These are phyloP conservation scores for Microcaecilia unicolor DNA, from an alignment of 2,797 vertebrate genomes.

Conservation along the genomic window DNA sequence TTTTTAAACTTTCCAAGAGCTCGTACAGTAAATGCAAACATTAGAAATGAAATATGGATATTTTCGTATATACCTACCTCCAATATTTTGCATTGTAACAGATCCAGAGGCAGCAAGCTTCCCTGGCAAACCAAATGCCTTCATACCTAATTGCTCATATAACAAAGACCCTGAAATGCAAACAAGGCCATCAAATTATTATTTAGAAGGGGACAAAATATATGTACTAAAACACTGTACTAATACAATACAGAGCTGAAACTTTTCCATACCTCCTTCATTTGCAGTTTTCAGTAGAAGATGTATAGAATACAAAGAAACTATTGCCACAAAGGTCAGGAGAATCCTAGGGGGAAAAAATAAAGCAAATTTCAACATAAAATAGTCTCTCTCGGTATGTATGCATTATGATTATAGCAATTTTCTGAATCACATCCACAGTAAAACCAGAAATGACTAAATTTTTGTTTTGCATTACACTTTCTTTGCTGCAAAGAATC, in stretches of 20 bases:
- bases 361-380: neutral
- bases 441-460: too few species aligned
- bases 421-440: too few species aligned
- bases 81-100: slow-evolving; percentile 95
- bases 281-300: slow-evolving; percentile 94
- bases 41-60: too few species aligned
- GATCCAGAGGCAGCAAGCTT: slow-evolving; percentile 89
- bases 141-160: slow-evolving; percentile 89
- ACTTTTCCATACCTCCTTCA: slow-evolving; percentile 77
- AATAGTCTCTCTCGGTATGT: too few species aligned
- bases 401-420: too few species aligned
- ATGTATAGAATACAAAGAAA: slow-evolving; percentile 95
- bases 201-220: neutral
- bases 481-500: neutral
- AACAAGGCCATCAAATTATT: neutral
- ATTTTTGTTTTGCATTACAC: too few species aligned
- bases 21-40: too few species aligned
- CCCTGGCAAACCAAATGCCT: slow-evolving; percentile 85
- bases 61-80: too few species aligned
- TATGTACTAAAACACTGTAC: neutral
- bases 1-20: too few species aligned
- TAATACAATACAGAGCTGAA: neutral
- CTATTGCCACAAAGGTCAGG: slow-evolving; percentile 74
- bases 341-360: slow-evolving; percentile 67
- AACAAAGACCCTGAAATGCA: slow-evolving; percentile 71